Percentiles rank a stretch among this genome's conserved stretches.
Conservation (phyloP, 2,797 vertebrate genomes). For the Echiichthys vipera region DNA sequence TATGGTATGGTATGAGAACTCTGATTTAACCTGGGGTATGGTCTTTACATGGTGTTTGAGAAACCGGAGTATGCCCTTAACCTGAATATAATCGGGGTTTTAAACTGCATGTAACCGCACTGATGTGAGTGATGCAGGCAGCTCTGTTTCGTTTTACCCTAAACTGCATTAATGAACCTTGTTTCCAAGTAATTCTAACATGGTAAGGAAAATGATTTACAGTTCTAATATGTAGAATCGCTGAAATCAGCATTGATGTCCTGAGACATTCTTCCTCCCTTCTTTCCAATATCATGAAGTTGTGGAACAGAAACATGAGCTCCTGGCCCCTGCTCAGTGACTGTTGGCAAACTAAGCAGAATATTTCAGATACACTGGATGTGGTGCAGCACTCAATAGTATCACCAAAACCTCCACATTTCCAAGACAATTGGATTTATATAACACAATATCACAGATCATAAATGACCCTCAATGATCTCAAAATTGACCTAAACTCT, state of each 20-base stretch:
- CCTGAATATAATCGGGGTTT: too few species aligned
- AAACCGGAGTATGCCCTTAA: too few species aligned
- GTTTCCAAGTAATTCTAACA: slow-evolving; percentile 24
- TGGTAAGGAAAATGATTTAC: background rate
- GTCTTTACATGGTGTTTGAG: too few species aligned
- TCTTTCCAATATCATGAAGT: slow-evolving; percentile 35
- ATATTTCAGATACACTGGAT: background rate
- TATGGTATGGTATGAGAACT: too few species aligned
- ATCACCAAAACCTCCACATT: background rate
- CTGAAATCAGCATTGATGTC: slow-evolving; percentile 33
- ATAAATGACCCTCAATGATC: background rate
- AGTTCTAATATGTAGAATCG: too few species aligned
- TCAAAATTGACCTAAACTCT: background rate
- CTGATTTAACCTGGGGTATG: too few species aligned
- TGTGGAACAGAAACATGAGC: slow-evolving; percentile 2
- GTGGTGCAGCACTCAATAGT: background rate
- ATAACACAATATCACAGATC: background rate
- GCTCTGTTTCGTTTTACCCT: slow-evolving; percentile 18
- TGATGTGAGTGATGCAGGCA: slow-evolving; percentile 9
- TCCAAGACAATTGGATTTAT: background rate
- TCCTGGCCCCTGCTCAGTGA: background rate
- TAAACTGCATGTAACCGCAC: too few species aligned
- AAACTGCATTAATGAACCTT: slow-evolving; percentile 21
- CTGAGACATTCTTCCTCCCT: slow-evolving; percentile 11
- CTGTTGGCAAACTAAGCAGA: slow-evolving; percentile 2